A percentile compares a stretch with the other conserved stretches of the same genome.
Evolutionary conservation across 2,113 vertebrate genomes (phyloP).

Genomic region (Amazona guildingii): DNA sequence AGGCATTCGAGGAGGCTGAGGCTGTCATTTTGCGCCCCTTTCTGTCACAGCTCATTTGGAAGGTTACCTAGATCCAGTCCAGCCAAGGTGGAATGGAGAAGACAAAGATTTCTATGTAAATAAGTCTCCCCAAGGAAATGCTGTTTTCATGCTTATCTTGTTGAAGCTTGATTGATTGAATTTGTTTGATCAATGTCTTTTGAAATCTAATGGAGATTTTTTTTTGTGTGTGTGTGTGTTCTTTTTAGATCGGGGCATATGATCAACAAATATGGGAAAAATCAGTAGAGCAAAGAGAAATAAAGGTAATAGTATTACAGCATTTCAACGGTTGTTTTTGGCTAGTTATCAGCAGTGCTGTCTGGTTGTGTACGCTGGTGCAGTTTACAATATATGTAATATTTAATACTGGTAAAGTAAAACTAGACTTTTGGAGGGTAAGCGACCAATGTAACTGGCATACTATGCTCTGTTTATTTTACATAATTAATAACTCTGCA

Average conservation of each 20-base stretch:
- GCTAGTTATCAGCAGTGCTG: neutral
- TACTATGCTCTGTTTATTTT: neutral
- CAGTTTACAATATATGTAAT: neutral
- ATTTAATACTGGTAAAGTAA: slow-evolving; percentile 16
- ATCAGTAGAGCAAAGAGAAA: slow-evolving; percentile 98
- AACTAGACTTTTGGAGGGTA: slow-evolving; percentile 13
- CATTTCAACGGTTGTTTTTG: neutral
- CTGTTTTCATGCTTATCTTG: neutral
- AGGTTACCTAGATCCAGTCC: neutral
- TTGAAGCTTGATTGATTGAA: neutral
- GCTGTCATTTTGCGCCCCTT: neutral
- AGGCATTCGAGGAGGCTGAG: neutral
- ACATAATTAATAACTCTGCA: neutral
- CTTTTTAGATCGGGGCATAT: slow-evolving; percentile 94
- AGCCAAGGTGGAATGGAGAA: neutral
- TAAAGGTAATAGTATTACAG: slow-evolving; percentile 84
- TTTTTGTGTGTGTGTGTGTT: neutral
- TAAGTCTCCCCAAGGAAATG: neutral
- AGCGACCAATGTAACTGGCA: neutral
- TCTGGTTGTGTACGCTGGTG: neutral
- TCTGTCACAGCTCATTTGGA: neutral
- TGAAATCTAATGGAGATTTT: neutral
- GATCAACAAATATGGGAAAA: slow-evolving; percentile 99
- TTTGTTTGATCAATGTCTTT: neutral
- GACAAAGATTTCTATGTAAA: neutral